Evolutionary conservation across 1,140 invertebrate genomes (phyloP), one percentile per base, ranked within the genome.

Genomic region (Aricia agestis): DNA sequence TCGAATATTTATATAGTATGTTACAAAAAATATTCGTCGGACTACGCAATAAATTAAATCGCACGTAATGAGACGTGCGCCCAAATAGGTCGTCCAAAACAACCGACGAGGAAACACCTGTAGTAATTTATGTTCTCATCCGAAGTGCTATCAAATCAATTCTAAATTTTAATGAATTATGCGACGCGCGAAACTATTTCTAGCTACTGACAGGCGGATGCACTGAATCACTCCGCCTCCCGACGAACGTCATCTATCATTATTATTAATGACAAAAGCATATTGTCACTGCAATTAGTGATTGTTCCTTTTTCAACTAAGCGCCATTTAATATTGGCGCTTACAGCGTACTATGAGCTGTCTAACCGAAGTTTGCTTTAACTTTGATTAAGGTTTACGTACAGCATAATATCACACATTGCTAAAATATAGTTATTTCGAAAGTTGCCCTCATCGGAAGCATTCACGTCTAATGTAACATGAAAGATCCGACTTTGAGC

Each of bases 161-260:
- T 63, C 59, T 63, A 63, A 63, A 63, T 63, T 63, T 18, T 19
- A 63, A 63, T 63, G 59, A 63, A 63, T 63, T 63, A 63, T 63
- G 18, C 59, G 59, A 25, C 59, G 18, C 59, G 59, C 59, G 59
- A 63, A 19, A 63, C 59, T 63, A 63, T 63, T 63, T 63, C 59
- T 63, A 63, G 59, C 18, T 17, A 59, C 19, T 25, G 59, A 63
- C 59, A 63, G 59, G 59, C 59, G 59, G 59, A 63, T 25, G 59
- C 59, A 63, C 59, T 63, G 59, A 63, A 63, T 63, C 59, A 63
- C 59, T 63, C 18, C 18, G 10, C n/a, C 59, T 19, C 59, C 19
- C 59, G 59, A 63, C 19, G 59, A 63, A 63, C 19, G 19, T 13
- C 59, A 63, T 63, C 19, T 63, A 63, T 63, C 59, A 63, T 63